Base-by-base conservation (phyloP, 1,140 invertebrate genomes). In the Gryllus bimaculatus region DNA sequence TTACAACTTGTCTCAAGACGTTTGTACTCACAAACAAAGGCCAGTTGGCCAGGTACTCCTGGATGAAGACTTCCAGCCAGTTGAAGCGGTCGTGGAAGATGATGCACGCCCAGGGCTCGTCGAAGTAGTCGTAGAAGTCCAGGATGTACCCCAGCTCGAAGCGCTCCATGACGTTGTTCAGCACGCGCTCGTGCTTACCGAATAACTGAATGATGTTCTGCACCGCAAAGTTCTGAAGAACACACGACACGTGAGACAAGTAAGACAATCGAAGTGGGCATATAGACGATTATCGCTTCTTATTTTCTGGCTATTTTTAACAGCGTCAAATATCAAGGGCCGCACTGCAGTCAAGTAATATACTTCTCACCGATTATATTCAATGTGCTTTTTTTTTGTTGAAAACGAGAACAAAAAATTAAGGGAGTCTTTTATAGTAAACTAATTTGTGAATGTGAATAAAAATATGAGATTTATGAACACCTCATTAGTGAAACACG, bases 91-190 rank as follows among this genome's bases (percentile, higher is more conserved):
- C 90, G 79, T 89, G 87, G 82, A 90, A 91, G 20, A 91, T 80
- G 0, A 89, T 88, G 73, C 85, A 86, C 47, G 88, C 86, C 90
- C 90, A 92, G 4, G 90, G 88, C 79, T 91, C 86, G 8, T 84
- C 84, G 84, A 92, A 92, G 82, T 88, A 92, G 2, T 87, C 85
- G 81, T 87, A 92, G 10, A 92, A 85, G 82, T 92, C 90, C 0
- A 83, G 81, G 7, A 92, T 89, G n/a, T 74, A 8, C 74, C 85
- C 83, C 83, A 87, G 88, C 83, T 89, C 83, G 82, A 87, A 91
- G 74, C 89, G 86, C 18, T 84, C 81, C 12, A 88, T 83, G 3
- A 92, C 79, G 78, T 90, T 89, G 83, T 92, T 91, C 47, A 92
- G 85, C 79, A 90, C 83, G 2, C 85, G 86, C 80, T 92, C 90